Evolutionary conservation across 35 echinoderm and acorn worm species (phyloP).

Genomic region (Antedon bifida): DNA sequence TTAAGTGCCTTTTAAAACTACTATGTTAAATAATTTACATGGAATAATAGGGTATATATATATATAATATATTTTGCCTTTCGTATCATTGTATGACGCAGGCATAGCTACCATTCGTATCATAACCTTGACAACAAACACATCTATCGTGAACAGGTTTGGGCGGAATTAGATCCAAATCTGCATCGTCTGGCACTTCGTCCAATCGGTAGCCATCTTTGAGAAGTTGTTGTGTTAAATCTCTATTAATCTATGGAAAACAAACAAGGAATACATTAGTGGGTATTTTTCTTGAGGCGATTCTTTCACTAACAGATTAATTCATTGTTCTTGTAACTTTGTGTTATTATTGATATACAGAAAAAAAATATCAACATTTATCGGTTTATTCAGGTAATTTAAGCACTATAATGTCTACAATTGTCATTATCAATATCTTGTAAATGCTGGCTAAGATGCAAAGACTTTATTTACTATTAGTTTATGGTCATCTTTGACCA

Average conservation of each 20-base stretch:
- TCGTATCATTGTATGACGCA: background rate
- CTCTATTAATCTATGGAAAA: slow-evolving; percentile 62
- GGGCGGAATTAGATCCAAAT: slow-evolving; percentile 88
- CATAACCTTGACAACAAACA: slow-evolving; percentile 77
- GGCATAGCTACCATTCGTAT: background rate
- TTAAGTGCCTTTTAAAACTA: no score
- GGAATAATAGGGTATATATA: no score
- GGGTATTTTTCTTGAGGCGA: background rate
- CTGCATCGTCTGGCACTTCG: slow-evolving; percentile 93
- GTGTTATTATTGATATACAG: no score
- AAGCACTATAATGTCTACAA: no score
- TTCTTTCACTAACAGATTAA: background rate
- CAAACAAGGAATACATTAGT: background rate
- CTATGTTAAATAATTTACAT: no score
- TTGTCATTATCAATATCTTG: no score
- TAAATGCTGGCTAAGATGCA: no score
- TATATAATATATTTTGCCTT: background rate
- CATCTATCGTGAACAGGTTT: slow-evolving; percentile 81
- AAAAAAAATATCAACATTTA: no score
- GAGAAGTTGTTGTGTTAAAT: slow-evolving; percentile 88
- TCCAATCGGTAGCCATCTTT: slow-evolving; percentile 95
- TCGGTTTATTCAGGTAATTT: no score
- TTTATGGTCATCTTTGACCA: no score
- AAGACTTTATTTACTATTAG: no score
- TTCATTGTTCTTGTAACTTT: background rate